phyloP scores from a whole-genome alignment of 2,113 vertebrate species.

The Malaclemys terrapin region DNA sequence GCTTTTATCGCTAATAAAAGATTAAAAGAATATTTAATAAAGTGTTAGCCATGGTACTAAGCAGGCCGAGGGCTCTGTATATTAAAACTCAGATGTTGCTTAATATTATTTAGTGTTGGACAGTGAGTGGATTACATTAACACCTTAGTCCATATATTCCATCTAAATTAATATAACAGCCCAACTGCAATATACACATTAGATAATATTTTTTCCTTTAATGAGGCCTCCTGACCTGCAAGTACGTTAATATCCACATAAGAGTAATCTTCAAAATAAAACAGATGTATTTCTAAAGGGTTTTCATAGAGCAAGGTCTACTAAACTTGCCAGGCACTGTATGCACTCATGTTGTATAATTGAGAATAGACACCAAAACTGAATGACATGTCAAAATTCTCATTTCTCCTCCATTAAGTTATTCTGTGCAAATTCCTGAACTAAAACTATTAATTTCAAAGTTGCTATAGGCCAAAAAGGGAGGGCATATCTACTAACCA shows the following conservation, averaged over 20 bases:
- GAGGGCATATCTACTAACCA: not conserved
- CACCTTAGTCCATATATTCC: not conserved
- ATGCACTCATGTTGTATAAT: not conserved
- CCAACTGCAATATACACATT: fast-evolving
- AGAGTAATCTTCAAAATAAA: not conserved
- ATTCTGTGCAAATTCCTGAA: not conserved
- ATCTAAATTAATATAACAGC: not conserved
- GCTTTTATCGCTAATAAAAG: not conserved
- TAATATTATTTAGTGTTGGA: not conserved
- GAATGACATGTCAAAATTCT: not conserved
- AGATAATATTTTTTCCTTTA: fast-evolving
- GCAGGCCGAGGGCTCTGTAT: not conserved
- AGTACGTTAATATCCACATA: not conserved
- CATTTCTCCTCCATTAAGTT: not conserved
- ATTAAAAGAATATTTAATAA: not conserved
- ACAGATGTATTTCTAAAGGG: not conserved
- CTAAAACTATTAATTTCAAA: not conserved
- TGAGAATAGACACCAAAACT: not conserved
- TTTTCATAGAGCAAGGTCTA: not conserved
- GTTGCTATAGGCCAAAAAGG: not conserved
- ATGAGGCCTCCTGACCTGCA: not conserved
- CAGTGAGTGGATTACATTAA: not conserved
- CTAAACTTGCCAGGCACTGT: not conserved
- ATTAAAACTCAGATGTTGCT: not conserved
- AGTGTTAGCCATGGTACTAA: not conserved